Evolutionary conservation across 2,888 invertebrate genomes (phyloP), one percentile per base, ranked within the genome.

Genomic region (Uloborus plumipes): DNA sequence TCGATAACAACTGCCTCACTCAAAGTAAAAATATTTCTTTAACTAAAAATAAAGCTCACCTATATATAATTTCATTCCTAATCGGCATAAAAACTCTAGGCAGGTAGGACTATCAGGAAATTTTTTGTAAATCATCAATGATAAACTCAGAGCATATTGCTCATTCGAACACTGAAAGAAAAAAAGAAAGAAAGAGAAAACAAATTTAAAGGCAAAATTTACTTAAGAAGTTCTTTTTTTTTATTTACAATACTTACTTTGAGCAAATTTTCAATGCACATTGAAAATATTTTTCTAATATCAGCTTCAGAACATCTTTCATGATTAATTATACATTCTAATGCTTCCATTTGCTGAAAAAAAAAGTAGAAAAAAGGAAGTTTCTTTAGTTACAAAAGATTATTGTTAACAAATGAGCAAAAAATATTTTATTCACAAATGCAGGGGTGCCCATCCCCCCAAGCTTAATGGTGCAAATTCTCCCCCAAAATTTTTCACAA

Each of bases 41-140:
- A 51, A 39, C n/a, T 6, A 69, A 70, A 22, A 18, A 18, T 13
- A 20, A 20, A 66, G 13, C 15, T 55, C 71, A 82, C 81, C 72
- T 51, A 82, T 65, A n/a, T 71, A 76, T 14, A 65, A n/a, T 61
- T 72, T 82, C 81, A 82, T 82, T 26, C 70, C 76, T 13, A 66
- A 47, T 47, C 75, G 66, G 51, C 71, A 75, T 11, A 76, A 61
- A 71, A 82, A 76, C 22, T 82, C 81, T 31, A 82, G 26, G 66
- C 81, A 72, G 14, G 51, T 31, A 1, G 49, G 16, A 61, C 62
- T 82, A 59, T 75, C 51, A 26, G 81, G 75, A 51, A 61, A 76
- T 50, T 66, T 82, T 26, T 71, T 20, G 18, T 59, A 76, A 49
- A 82, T 50, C 16, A 66, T n/a, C 6, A 66, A 7, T 47, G 81